Evolutionary conservation across 2,113 vertebrate species (phyloP), one percentile per base, ranked within the genome.

Genomic region (Mustelus asterias): DNA sequence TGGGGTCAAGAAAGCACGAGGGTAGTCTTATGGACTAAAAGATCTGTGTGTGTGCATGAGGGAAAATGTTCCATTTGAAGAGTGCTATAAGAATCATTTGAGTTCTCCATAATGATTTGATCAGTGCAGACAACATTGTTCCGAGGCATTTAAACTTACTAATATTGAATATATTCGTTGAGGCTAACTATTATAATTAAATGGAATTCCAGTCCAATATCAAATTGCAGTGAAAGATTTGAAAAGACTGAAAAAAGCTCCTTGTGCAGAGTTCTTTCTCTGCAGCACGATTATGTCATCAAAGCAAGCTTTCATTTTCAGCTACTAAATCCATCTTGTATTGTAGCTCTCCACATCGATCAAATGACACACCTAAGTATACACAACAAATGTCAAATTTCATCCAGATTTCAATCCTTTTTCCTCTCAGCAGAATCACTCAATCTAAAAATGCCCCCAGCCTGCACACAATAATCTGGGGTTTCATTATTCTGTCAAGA

Each of bases 341-440:
- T 72, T 76, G 67, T 72, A 72, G 69, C 94, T 48, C 94, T 72
- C 37, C 37, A 95, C 69, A 72, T 95, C 44, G 94, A 95, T 95
- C 94, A 95, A 95, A 72, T 95, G 69, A 76, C 94, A 76, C 94
- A 95, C 69, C 67, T 95, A 95, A 95, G 94, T 72, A 54, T 95
- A 95, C 41, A 95, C 67, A 95, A 76, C 69, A 95, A 76, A 78
- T 76, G 58, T 96, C 96, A 95, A 95, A 94, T 0, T 3, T 90
- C 63, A 14, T 44, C 92, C 67, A 78, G 86, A 96, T 96, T 96
- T 96, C 96, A 70, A 83, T 69, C 63, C 33, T 72, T 65, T 96
- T 83, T 69, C 48, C 96, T 58, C 69, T 90, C 70, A 94, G 63
- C 92, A 76, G 26, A 76, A 80, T 41, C 76, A 80, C 96, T 65